Evolutionary conservation across 2,888 invertebrate species (phyloP).

Genomic region (Anodontia alba): DNA sequence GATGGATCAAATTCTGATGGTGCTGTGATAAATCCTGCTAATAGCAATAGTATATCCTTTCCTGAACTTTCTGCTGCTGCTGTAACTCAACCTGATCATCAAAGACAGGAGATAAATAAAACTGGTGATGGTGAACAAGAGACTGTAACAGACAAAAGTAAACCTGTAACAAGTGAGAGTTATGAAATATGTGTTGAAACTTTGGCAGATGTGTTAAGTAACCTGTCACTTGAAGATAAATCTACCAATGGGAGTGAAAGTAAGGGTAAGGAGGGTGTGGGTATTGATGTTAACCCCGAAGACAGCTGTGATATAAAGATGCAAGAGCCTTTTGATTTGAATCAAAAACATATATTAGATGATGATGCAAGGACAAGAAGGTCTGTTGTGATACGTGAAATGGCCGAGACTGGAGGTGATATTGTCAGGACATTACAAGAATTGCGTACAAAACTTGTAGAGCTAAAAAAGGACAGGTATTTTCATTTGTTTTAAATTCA

Average conservation of each 20-base stretch:
- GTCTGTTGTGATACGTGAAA: conserved; percentile 1
- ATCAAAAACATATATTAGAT: background rate
- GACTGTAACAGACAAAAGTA: background rate
- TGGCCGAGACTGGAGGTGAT: background rate
- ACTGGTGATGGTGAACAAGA: background rate
- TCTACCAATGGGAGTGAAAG: background rate
- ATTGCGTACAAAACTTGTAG: conserved; percentile 65
- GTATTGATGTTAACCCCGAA: background rate
- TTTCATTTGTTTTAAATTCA: background rate
- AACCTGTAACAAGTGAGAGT: background rate
- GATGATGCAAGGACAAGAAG: conserved; percentile 16
- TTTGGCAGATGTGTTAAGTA: background rate
- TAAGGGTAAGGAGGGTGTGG: background rate
- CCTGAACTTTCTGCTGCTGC: background rate
- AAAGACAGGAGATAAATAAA: background rate
- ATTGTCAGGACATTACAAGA: conserved; percentile 40
- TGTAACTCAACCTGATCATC: background rate
- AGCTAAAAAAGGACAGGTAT: conserved; percentile 70
- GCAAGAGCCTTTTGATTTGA: background rate
- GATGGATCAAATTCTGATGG: background rate
- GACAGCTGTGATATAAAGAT: conserved; percentile 4
- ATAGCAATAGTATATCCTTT: background rate
- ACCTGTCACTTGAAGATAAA: conserved; percentile 1
- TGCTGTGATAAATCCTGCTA: background rate
- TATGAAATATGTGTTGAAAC: background rate